phyloP scores from a whole-genome alignment of 2,797 vertebrate species.

The Poeciliopsis turneri region DNA sequence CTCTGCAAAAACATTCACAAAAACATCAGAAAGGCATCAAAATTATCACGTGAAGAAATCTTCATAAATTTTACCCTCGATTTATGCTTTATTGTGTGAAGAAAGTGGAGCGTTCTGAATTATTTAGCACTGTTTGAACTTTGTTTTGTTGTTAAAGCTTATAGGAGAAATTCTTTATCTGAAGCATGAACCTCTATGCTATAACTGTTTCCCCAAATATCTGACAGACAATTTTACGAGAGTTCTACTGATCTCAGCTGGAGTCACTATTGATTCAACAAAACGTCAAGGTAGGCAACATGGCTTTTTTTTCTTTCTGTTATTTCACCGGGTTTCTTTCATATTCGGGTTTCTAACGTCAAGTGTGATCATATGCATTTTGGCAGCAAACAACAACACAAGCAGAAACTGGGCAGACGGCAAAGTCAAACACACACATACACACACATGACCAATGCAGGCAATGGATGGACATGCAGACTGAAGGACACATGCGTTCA shows the following conservation, averaged over 20 bases:
- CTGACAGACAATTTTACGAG: conserved; percentile 3
- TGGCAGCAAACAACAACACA: conserved; percentile 42
- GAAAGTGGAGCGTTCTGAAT: not conserved
- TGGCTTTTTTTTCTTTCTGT: conserved; percentile 4
- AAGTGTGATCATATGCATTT: conserved; percentile 43
- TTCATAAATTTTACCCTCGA: not conserved
- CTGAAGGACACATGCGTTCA: not conserved
- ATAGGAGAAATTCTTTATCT: conserved; percentile 12
- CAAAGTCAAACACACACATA: conserved; percentile 10
- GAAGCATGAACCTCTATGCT: not conserved
- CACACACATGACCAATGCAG: not conserved
- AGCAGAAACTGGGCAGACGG: conserved; percentile 47
- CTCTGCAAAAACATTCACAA: conserved; percentile 83
- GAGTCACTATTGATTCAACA: conserved; percentile 11
- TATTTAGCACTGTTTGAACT: not conserved
- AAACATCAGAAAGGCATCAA: conserved; percentile 14
- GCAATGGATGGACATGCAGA: not conserved
- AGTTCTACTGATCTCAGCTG: conserved; percentile 11
- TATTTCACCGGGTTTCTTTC: conserved; percentile 28
- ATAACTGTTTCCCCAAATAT: conserved; percentile 8
- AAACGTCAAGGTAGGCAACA: conserved; percentile 1
- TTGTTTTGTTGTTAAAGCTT: conserved; percentile 12
- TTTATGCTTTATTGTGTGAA: not conserved
- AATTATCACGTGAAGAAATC: not conserved
- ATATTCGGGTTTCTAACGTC: conserved; percentile 41